Evolutionary conservation across 2,113 vertebrate species (phyloP).

Genomic region (Cephalopterus ornatus): DNA sequence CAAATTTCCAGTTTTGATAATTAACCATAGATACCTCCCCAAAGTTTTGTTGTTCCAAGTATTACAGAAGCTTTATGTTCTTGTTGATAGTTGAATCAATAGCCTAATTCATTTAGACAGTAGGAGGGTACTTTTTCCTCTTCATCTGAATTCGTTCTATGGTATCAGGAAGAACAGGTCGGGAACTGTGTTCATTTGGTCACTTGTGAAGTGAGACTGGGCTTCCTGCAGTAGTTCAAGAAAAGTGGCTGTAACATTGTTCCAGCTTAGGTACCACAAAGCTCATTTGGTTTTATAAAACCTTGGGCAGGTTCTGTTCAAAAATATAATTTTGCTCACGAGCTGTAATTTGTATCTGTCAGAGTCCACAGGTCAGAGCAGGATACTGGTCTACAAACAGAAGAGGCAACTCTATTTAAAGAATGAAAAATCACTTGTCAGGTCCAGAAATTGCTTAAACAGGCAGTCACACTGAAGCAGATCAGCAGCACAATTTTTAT

Average conservation of each 20-base stretch:
- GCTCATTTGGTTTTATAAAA: background rate
- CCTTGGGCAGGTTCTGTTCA: background rate
- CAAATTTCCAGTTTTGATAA: background rate
- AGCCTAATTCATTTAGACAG: background rate
- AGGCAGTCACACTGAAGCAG: background rate
- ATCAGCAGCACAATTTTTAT: background rate
- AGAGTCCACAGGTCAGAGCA: background rate
- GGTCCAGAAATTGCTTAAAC: conserved; percentile 23
- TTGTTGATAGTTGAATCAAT: background rate
- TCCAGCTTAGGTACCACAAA: background rate
- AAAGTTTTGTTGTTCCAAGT: background rate
- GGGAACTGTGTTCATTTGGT: background rate
- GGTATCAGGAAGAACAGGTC: background rate
- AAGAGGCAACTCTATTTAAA: conserved; percentile 27
- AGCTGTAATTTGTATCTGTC: conserved; percentile 26
- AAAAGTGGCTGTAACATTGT: background rate
- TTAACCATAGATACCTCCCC: background rate
- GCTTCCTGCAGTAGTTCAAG: background rate
- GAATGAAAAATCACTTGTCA: conserved; percentile 52
- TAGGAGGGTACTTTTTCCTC: background rate
- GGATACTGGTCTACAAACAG: conserved; percentile 3
- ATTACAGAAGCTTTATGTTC: background rate
- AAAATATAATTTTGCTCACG: background rate
- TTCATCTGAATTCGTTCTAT: background rate
- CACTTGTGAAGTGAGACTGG: background rate